Evolutionary conservation across 37 sponge, comb jelly and placozoan species (phyloP).

Genomic region (Bolinopsis microptera): DNA sequence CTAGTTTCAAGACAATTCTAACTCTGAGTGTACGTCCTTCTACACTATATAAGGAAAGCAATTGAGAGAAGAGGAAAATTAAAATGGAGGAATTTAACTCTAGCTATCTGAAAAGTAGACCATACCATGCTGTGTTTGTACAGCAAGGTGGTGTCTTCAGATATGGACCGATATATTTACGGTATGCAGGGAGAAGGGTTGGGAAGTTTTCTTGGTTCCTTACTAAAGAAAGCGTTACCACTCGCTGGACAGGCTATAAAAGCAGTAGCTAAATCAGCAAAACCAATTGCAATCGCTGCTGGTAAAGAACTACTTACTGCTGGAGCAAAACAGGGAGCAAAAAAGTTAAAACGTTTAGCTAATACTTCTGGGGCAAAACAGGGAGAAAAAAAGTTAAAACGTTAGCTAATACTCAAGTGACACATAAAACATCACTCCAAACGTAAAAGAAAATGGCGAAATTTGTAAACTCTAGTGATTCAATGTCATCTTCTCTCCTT

Average conservation of each 20-base stretch:
- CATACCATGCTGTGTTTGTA: not conserved
- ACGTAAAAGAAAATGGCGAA: constrained; percentile 35
- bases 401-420: too few species aligned
- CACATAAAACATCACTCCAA: too few species aligned
- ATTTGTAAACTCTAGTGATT: constrained; percentile 39
- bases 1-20: not conserved
- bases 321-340: not conserved
- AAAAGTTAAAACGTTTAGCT: not conserved
- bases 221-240: constrained; percentile 20
- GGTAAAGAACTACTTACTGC: constrained; percentile 25
- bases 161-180: constrained; percentile 20
- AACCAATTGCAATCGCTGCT: not conserved
- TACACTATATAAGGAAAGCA: not conserved
- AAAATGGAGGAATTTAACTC: constrained; percentile 41
- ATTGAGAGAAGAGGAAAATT: not conserved
- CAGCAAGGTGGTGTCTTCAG: not conserved
- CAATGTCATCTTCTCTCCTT: constrained; percentile 1
- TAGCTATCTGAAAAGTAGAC: not conserved
- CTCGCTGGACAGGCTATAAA: constrained; percentile 46
- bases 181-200: constrained; percentile 34
- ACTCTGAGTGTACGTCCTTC: not conserved
- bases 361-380: not conserved
- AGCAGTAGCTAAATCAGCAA: constrained; percentile 23
- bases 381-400: not conserved
- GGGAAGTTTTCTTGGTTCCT: constrained; percentile 33